Evolutionary conservation across 2,113 vertebrate genomes (phyloP), one percentile per base, ranked within the genome.

Genomic region (Trinectes maculatus): DNA sequence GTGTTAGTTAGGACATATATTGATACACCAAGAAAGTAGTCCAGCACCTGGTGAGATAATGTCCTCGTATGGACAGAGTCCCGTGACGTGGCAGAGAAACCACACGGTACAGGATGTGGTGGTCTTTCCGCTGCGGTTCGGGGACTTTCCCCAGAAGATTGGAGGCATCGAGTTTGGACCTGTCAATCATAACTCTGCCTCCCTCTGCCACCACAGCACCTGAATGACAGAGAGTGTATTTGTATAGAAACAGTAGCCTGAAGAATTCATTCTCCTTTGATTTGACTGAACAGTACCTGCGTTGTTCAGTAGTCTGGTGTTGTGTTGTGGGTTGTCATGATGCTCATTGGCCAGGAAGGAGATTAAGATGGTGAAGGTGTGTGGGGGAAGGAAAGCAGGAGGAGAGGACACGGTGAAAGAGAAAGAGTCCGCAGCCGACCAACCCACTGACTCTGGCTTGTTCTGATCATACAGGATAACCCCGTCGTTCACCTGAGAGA

Each of bases 131-230:
- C 8, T 92, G 86, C 2, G 80, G 53, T 42, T 93, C 87, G 15
- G 93, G 91, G 9, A 96, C 65, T 62, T 92, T 94, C 54, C 82
- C 61, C 48, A 96, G 80, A 6, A 97, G 91, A 66, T 97, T 96
- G 47, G 95, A 94, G 40, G 93, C 95, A 78, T 96, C 95, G 36
- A 96, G 83, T 80, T 94, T 95, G 12, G 92, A 92, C 31, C 77
- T 93, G 77, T 93, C 93, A 62, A 95, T 96, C 42, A 88, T 74
- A 58, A 96, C 90, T 72, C 77, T 90, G 40, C 90, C 92, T 83
- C 94, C 95, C 74, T 96, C 95, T 10, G 90, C 82, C 61, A 96
- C 94, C 66, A 85, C n/a, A 22, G 88, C 93, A 85, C 95, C 95
- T 98, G 52, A 47, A n/a, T 10, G 21, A 67, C 25, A 53, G 3